Conservation (phyloP, 2,797 vertebrate species). For the Oreonectes daqikongensis region DNA sequence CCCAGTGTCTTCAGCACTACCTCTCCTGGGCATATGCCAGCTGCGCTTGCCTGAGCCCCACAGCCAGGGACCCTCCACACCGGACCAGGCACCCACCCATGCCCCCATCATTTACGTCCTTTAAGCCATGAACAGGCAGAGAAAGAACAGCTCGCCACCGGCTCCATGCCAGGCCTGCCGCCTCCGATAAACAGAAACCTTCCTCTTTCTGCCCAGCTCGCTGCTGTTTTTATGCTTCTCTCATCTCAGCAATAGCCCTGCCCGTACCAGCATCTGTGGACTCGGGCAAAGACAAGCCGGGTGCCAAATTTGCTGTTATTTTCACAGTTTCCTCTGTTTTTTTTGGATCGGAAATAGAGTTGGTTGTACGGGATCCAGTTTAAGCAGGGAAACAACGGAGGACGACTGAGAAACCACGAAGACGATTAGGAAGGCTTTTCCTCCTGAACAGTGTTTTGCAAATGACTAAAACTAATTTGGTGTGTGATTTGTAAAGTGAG, state of each 20-base stretch:
- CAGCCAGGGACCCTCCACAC: slow-evolving; percentile 68
- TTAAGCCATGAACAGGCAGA: slow-evolving; percentile 62
- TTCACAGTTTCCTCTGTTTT: slow-evolving; percentile 54
- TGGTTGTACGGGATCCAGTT: slow-evolving; percentile 58
- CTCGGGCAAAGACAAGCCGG: slow-evolving; percentile 53
- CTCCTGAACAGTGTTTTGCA: not conserved
- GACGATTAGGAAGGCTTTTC: slow-evolving; percentile 11
- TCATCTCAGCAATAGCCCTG: slow-evolving; percentile 23
- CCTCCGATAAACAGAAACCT: slow-evolving; percentile 74
- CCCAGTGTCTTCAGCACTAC: slow-evolving; percentile 51
- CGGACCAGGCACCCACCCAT: slow-evolving; percentile 50
- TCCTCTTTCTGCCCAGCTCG: slow-evolving; percentile 69
- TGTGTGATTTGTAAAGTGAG: not conserved
- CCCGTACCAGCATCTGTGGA: slow-evolving; percentile 38
- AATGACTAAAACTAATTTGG: not conserved
- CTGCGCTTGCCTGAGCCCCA: slow-evolving; percentile 66
- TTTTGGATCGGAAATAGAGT: slow-evolving; percentile 58
- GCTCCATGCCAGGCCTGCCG: slow-evolving; percentile 72
- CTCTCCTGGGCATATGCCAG: slow-evolving; percentile 71
- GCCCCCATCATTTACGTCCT: slow-evolving; percentile 77
- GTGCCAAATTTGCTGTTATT: slow-evolving; percentile 56
- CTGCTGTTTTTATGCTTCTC: slow-evolving; percentile 68
- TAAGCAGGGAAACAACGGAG: slow-evolving; percentile 56
- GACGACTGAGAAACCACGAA: slow-evolving; percentile 42
- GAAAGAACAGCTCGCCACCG: slow-evolving; percentile 66